A percentile compares a stretch with the other conserved stretches of the same genome.
Evolutionary conservation across 2,113 vertebrate species (phyloP).

Genomic region (Rhea americana): DNA sequence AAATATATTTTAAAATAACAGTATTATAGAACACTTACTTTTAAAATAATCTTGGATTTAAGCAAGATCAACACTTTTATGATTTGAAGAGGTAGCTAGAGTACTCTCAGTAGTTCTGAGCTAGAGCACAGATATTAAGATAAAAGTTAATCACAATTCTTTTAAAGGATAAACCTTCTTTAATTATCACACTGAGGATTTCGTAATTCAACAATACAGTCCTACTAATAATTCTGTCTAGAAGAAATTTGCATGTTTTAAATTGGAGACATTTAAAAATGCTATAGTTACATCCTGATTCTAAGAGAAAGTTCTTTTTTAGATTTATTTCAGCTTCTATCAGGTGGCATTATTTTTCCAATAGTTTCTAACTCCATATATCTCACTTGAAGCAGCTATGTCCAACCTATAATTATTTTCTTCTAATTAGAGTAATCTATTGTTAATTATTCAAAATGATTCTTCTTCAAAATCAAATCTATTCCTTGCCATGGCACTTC

Average conservation of each 20-base stretch:
- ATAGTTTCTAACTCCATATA: constrained; percentile 69
- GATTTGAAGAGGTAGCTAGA: neutral
- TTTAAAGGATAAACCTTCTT: constrained; percentile 63
- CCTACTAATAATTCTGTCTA: constrained; percentile 71
- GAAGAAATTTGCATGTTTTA: constrained; percentile 72
- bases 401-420: constrained; percentile 88
- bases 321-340: constrained; percentile 72
- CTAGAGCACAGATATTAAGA: constrained; percentile 14
- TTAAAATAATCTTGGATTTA: neutral
- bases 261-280: constrained; percentile 71
- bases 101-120: neutral
- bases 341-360: constrained; percentile 75
- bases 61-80: neutral
- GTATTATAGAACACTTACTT: neutral
- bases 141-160: constrained; percentile 52
- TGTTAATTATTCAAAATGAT: constrained; percentile 84
- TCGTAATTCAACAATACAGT: constrained; percentile 64
- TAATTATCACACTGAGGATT: constrained; percentile 68
- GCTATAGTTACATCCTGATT: constrained; percentile 60
- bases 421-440: constrained; percentile 87
- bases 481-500: constrained; percentile 77
- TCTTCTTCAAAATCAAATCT: constrained; percentile 76
- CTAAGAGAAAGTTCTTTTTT: constrained; percentile 68
- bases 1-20: neutral
- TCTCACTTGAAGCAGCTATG: constrained; percentile 69